These are phyloP conservation scores for Hucho hucho DNA, from an alignment of 2,113 vertebrate genomes.

Conservation along the genomic window DNA sequence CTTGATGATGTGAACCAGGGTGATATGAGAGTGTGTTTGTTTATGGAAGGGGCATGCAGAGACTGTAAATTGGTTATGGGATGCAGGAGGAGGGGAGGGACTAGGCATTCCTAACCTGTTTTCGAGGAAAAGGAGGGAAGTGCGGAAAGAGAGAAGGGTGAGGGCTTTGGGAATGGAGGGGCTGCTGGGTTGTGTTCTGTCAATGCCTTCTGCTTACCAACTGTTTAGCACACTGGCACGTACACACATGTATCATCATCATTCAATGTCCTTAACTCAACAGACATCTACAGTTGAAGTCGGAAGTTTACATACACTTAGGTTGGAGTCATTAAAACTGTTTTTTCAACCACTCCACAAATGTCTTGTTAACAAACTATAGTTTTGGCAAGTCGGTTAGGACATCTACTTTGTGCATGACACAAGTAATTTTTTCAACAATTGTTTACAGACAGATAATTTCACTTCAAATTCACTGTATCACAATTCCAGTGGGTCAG, in stretches of 20 bases:
- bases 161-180: not conserved
- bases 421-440: too few species aligned
- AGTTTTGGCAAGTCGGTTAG: too few species aligned
- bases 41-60: slow-evolving; percentile 51
- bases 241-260: slow-evolving; percentile 5
- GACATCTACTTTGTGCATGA: too few species aligned
- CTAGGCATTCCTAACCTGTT: slow-evolving; percentile 33
- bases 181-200: not conserved
- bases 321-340: too few species aligned
- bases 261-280: not conserved
- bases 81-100: slow-evolving; percentile 1
- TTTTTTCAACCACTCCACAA: too few species aligned
- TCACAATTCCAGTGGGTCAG: too few species aligned
- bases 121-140: slow-evolving; percentile 15
- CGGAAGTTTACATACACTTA: too few species aligned
- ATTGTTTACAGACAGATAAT: too few species aligned
- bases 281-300: too few species aligned
- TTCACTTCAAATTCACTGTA: too few species aligned
- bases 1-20: slow-evolving; percentile 22
- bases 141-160: not conserved
- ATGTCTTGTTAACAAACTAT: too few species aligned
- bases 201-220: slow-evolving; percentile 1
- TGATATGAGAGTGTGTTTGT: slow-evolving; percentile 9
- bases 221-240: slow-evolving; percentile 2
- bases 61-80: slow-evolving; percentile 60